Conservation (phyloP, 2,888 invertebrate species). For the Philereme vetulata region DNA sequence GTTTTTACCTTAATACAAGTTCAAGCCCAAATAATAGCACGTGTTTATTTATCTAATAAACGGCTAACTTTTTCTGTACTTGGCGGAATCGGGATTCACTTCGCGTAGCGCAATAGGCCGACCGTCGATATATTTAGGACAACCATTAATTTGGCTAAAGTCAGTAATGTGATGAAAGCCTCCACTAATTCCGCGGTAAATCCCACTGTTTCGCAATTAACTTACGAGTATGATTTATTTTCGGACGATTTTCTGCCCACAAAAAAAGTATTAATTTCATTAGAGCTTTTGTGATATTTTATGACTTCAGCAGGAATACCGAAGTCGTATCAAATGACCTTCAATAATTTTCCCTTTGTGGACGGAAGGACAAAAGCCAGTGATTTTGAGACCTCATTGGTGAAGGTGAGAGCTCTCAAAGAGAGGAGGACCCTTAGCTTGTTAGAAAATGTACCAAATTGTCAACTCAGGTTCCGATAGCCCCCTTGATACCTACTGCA, state of each 20-base stretch:
- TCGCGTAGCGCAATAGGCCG: slow-evolving; percentile 13
- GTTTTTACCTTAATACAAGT: not conserved
- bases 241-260: slow-evolving; percentile 13
- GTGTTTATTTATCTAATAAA: slow-evolving; percentile 7
- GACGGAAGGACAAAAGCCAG: slow-evolving; percentile 61
- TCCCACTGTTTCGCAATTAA: slow-evolving; percentile 39
- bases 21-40: slow-evolving; percentile 1
- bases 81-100: slow-evolving; percentile 9
- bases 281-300: slow-evolving; percentile 27
- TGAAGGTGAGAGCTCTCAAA: slow-evolving; percentile 49
- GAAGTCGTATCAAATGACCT: slow-evolving; percentile 57
- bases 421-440: slow-evolving; percentile 55
- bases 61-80: slow-evolving; percentile 7
- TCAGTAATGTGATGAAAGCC: slow-evolving; percentile 47
- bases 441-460: slow-evolving; percentile 74
- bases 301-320: slow-evolving; percentile 43
- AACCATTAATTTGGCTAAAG: slow-evolving; percentile 44
- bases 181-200: slow-evolving; percentile 38
- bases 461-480: slow-evolving; percentile 66
- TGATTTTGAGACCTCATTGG: slow-evolving; percentile 62
- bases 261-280: slow-evolving; percentile 23
- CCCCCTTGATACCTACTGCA: slow-evolving; percentile 57
- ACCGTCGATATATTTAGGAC: slow-evolving; percentile 36
- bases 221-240: slow-evolving; percentile 40
- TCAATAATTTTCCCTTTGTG: slow-evolving; percentile 60